phyloP scores from a whole-genome alignment of 37 sponge, comb jelly and placozoan genomes.

The Ephydatia muelleri region DNA sequence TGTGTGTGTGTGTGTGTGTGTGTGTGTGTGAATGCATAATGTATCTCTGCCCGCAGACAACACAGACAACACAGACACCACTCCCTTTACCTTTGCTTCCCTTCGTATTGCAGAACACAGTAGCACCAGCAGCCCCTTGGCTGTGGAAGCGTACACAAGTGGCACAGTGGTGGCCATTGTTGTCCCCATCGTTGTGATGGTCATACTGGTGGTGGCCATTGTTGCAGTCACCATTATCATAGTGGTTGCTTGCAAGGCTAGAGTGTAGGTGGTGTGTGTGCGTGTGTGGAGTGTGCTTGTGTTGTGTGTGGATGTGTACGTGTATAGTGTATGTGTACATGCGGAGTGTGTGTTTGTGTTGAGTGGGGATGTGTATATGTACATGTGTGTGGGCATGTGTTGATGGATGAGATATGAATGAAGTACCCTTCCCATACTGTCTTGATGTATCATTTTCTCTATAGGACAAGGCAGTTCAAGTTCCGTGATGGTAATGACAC shows the following conservation, averaged over 20 bases:
- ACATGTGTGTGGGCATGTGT: slow-evolving; percentile 41
- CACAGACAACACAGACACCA: too few species aligned
- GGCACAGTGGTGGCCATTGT: background rate
- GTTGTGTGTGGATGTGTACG: slow-evolving; percentile 41
- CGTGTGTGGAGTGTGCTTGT: slow-evolving; percentile 2
- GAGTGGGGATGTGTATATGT: slow-evolving; percentile 42
- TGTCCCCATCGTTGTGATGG: background rate
- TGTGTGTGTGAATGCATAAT: too few species aligned
- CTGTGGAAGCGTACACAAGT: background rate
- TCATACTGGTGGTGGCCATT: background rate
- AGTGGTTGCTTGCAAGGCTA: background rate
- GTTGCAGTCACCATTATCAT: background rate
- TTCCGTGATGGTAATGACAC: slow-evolving; percentile 2
- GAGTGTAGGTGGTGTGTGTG: background rate
- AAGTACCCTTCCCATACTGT: background rate
- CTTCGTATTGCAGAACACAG: background rate
- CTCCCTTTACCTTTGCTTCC: too few species aligned
- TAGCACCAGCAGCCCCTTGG: background rate
- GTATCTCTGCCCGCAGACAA: too few species aligned
- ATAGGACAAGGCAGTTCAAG: background rate
- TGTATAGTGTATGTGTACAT: slow-evolving; percentile 50
- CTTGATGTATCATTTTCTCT: background rate
- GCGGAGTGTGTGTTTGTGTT: slow-evolving; percentile 49
- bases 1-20: too few species aligned
- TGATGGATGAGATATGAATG: background rate